Conservation (phyloP, 1,140 invertebrate species). For the Halyomorpha halys region DNA sequence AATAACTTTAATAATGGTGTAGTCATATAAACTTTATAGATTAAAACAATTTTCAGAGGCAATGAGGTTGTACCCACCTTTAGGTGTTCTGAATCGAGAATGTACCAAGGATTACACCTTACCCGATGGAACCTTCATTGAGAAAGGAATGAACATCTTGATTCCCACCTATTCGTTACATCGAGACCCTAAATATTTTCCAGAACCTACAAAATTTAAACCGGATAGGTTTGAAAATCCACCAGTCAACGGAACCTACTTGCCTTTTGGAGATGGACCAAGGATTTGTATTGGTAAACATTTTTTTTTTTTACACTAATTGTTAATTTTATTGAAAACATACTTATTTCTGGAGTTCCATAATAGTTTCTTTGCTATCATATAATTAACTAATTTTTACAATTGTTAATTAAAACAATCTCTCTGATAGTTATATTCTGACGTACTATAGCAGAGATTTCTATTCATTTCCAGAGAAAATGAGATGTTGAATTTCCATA, state of each 20-base stretch:
- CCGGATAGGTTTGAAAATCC: constrained; percentile 45
- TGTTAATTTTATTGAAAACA: no score
- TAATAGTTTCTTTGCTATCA: no score
- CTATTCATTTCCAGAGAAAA: no score
- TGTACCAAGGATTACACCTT: constrained; percentile 39
- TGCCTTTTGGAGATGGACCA: constrained; percentile 47
- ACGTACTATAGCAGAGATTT: no score
- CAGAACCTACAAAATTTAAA: constrained; percentile 46
- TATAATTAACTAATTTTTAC: no score
- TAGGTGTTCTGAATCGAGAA: background rate
- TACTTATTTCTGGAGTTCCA: no score
- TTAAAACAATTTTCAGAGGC: background rate
- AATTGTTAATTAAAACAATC: no score
- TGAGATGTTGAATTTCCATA: no score
- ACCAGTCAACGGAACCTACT: constrained; percentile 35
- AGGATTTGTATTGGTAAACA: constrained; percentile 48
- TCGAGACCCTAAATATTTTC: constrained; percentile 41
- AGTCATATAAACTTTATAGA: no score
- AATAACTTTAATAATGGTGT: no score
- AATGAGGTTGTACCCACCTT: background rate
- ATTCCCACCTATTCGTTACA: constrained; percentile 53
- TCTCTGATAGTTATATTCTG: no score
- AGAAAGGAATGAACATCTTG: constrained; percentile 34
- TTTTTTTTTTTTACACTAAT: no score
- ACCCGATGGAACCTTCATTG: constrained; percentile 42